Evolutionary conservation across 2,888 invertebrate species (phyloP).

Genomic region (Invenusta paracnida): DNA sequence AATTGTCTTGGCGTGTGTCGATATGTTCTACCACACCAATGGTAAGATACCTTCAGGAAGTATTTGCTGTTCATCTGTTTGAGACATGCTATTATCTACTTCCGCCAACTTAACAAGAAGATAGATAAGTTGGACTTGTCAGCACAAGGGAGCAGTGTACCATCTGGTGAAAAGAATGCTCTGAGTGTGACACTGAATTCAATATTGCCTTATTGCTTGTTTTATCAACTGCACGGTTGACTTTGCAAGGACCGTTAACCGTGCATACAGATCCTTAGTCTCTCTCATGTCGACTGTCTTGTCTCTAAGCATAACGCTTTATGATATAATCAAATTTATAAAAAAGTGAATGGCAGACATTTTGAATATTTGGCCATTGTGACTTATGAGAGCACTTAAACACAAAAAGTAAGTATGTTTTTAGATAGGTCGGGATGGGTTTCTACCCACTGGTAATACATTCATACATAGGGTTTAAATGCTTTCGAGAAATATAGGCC

Average conservation of each 20-base stretch:
- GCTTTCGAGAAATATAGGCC: too few species aligned
- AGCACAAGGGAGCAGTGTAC: neutral
- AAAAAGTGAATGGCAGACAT: too few species aligned
- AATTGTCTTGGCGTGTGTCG: neutral
- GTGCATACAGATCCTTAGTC: constrained; percentile 39
- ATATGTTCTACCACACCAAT: neutral
- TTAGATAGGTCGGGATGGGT: too few species aligned
- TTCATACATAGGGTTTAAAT: too few species aligned
- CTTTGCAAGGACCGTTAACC: constrained; percentile 38
- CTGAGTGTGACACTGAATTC: constrained; percentile 38
- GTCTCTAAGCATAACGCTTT: neutral
- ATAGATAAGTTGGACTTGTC: neutral
- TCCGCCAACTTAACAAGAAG: neutral
- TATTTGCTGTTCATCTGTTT: neutral
- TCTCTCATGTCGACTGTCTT: constrained; percentile 43
- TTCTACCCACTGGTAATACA: too few species aligned
- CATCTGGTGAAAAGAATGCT: constrained; percentile 38
- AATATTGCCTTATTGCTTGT: constrained; percentile 31
- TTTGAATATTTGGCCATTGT: neutral
- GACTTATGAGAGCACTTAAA: too few species aligned
- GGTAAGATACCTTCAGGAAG: neutral
- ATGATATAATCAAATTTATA: too few species aligned
- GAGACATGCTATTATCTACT: neutral
- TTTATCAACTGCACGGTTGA: constrained; percentile 34
- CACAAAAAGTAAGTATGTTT: too few species aligned